phyloP scores from a whole-genome alignment of 2,888 invertebrate genomes.

The Axea sp. region DNA sequence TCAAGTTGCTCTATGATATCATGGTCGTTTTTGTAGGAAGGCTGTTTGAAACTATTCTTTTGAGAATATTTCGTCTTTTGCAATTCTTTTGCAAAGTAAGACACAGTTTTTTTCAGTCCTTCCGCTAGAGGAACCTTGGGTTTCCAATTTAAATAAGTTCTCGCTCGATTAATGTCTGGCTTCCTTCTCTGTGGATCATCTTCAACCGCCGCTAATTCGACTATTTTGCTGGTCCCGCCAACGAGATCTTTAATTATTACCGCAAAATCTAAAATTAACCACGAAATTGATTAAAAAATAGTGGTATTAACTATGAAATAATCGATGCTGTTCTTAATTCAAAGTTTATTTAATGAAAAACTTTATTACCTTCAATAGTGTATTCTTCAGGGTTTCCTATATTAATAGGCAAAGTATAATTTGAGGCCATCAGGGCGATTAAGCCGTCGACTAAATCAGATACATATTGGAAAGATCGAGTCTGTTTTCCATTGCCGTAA shows the following conservation, averaged over 20 bases:
- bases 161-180: slow-evolving; percentile 95
- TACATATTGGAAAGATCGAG: slow-evolving; percentile 98
- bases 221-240: slow-evolving; percentile 91
- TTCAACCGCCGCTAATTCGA: slow-evolving; percentile 91
- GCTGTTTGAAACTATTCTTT: slow-evolving; percentile 78
- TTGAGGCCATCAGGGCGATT: slow-evolving; percentile 94
- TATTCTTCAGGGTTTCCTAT: slow-evolving; percentile 99
- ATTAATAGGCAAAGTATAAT: slow-evolving; percentile 95
- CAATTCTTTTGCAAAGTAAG: slow-evolving; percentile 95
- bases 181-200: slow-evolving; percentile 97
- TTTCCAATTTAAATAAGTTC: slow-evolving; percentile 91
- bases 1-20: slow-evolving; percentile 75
- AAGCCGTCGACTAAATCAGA: slow-evolving; percentile 98
- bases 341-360: no score
- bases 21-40: slow-evolving; percentile 74
- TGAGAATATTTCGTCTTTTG: slow-evolving; percentile 82
- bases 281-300: slow-evolving; percentile 70
- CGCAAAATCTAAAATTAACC: slow-evolving; percentile 86
- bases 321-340: no score
- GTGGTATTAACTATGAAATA: no score
- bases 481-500: slow-evolving; percentile 93
- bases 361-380: slow-evolving; percentile 91
- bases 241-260: slow-evolving; percentile 90
- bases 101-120: slow-evolving; percentile 94
- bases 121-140: slow-evolving; percentile 92